phyloP scores from a whole-genome alignment of 2,113 vertebrate species.

The Seriola rivoliana region DNA sequence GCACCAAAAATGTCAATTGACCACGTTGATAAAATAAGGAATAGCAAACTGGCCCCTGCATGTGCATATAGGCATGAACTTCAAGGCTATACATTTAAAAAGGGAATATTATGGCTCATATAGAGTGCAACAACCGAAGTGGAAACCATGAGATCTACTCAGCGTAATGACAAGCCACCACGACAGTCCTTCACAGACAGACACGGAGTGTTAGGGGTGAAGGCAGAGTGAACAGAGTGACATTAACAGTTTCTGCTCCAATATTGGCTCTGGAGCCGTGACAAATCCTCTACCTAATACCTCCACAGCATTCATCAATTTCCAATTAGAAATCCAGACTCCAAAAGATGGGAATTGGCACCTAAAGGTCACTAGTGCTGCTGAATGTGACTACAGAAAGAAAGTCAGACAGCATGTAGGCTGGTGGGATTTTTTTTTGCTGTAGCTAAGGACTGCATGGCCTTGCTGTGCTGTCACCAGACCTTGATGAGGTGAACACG shows the following conservation, averaged over 20 bases:
- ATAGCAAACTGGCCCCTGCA: neutral
- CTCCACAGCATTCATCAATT: conserved; percentile 60
- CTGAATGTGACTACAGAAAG: conserved; percentile 18
- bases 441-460: conserved; percentile 10
- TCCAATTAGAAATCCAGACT: conserved; percentile 61
- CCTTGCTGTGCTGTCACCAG: conserved; percentile 26
- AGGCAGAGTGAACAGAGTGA: neutral
- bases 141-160: conserved; percentile 15
- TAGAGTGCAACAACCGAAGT: neutral
- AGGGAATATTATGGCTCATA: conserved; percentile 4
- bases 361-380: conserved; percentile 45
- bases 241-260: conserved; percentile 35
- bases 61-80: neutral
- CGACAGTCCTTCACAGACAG: conserved; percentile 9
- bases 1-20: conserved; percentile 4
- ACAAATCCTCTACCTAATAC: conserved; percentile 56
- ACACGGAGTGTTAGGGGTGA: neutral
- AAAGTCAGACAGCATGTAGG: neutral
- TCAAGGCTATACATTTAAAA: conserved; percentile 6
- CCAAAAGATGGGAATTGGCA: conserved; percentile 30
- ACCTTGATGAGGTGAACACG: conserved; percentile 43
- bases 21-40: neutral
- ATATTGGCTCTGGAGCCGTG: conserved; percentile 34
- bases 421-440: neutral
- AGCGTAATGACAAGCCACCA: neutral